Conservation (phyloP, 2,113 vertebrate genomes). For the Varanus komodoensis region DNA sequence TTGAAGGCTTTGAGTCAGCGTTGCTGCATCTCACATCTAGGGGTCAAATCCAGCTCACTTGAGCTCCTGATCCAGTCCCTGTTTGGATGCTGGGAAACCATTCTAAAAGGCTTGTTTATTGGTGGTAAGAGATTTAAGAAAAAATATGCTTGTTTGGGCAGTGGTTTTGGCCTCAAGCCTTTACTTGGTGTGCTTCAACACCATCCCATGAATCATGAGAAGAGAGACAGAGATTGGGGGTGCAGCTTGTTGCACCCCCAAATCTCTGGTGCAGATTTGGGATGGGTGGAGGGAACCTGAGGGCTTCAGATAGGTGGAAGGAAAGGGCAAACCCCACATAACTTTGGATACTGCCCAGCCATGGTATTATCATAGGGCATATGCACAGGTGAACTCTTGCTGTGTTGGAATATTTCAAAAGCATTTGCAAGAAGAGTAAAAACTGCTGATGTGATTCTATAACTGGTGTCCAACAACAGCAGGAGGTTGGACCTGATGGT, state of each 20-base stretch:
- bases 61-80: too few relatives aligned
- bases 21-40: too few relatives aligned
- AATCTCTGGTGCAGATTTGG: too few relatives aligned
- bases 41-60: too few relatives aligned
- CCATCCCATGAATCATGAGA: not conserved
- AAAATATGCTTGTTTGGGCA: too few relatives aligned
- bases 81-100: too few relatives aligned
- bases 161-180: not conserved
- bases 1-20: not conserved
- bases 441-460: too few relatives aligned
- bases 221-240: not conserved
- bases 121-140: too few relatives aligned
- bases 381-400: conserved; percentile 28
- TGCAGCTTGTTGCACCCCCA: not conserved
- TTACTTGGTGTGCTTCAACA: not conserved
- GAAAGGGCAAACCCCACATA: not conserved
- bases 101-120: too few relatives aligned
- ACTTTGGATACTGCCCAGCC: conserved; percentile 19
- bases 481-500: too few relatives aligned
- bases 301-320: not conserved
- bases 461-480: too few relatives aligned
- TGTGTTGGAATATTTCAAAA: conserved; percentile 39
- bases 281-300: too few relatives aligned
- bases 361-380: conserved; percentile 59
- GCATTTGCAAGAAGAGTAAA: conserved; percentile 39